Conservation (phyloP, 2,113 vertebrate genomes). For the Alouatta palliata region DNA sequence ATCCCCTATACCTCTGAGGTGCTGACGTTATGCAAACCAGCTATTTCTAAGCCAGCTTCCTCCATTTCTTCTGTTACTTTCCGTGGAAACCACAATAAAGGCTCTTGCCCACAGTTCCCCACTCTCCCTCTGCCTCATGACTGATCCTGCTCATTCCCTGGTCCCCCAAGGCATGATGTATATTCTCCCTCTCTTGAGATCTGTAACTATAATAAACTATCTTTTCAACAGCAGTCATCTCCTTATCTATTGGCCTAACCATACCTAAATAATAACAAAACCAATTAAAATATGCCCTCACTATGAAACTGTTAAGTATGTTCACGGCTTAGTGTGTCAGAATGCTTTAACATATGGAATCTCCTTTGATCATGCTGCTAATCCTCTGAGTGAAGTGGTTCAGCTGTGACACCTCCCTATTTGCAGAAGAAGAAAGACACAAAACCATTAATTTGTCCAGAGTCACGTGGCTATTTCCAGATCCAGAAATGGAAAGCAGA, state of each 20-base stretch:
- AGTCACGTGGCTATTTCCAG: background rate
- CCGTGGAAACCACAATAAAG: background rate
- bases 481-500: constrained; percentile 47
- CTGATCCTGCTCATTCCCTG: background rate
- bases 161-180: background rate
- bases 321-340: background rate
- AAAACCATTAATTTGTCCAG: background rate
- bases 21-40: background rate
- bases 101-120: background rate
- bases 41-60: background rate
- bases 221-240: background rate
- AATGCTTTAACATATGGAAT: background rate
- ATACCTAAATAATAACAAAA: constrained; percentile 16
- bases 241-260: background rate
- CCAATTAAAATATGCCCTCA: constrained; percentile 14
- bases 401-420: background rate
- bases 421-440: constrained; percentile 11
- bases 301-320: background rate
- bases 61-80: background rate
- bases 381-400: constrained; percentile 22
- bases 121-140: background rate
- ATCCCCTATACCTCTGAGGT: background rate
- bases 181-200: background rate
- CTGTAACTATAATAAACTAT: background rate
- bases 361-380: constrained; percentile 37